A percentile compares a stretch with the other conserved stretches of the same genome.
These are phyloP conservation scores for Charaxes varanes DNA, from an alignment of 1,140 invertebrate species.

Conservation along the genomic window DNA sequence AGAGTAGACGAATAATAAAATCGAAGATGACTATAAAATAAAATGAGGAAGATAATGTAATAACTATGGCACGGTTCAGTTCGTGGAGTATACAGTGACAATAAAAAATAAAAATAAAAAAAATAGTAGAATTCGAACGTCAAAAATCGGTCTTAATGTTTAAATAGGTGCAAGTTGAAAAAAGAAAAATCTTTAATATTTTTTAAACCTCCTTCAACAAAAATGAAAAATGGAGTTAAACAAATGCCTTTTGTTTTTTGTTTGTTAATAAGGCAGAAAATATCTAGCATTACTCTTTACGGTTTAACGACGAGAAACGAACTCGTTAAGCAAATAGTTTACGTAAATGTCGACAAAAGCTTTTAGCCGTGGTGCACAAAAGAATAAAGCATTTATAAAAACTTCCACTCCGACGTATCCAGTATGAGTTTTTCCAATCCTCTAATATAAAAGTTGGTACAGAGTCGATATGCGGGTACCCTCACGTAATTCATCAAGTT, in stretches of 20 bases:
- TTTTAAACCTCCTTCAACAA: no score
- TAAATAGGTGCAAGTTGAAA: no score
- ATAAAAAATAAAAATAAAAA: no score
- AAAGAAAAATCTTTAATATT: no score
- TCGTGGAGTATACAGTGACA: no score
- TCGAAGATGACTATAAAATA: no score
- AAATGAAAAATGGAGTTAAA: neutral
- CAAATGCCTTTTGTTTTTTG: neutral
- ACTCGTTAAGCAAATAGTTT: constrained; percentile 20
- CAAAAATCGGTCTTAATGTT: no score
- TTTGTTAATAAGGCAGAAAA: neutral
- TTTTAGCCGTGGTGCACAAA: constrained; percentile 15
- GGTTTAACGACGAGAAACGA: constrained; percentile 12
- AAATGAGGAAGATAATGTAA: no score
- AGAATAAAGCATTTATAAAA: constrained; percentile 17
- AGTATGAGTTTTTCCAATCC: constrained; percentile 32
- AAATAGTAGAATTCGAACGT: no score
- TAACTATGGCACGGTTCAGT: no score
- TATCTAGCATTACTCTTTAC: constrained; percentile 5
- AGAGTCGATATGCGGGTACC: constrained; percentile 47
- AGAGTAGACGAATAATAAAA: no score
- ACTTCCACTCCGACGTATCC: constrained; percentile 3
- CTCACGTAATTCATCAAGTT: constrained; percentile 39
- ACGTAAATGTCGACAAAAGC: constrained; percentile 19
- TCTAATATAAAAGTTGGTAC: constrained; percentile 46